phyloP scores from a whole-genome alignment of 1,140 invertebrate species.

The Drosophila littoralis region DNA sequence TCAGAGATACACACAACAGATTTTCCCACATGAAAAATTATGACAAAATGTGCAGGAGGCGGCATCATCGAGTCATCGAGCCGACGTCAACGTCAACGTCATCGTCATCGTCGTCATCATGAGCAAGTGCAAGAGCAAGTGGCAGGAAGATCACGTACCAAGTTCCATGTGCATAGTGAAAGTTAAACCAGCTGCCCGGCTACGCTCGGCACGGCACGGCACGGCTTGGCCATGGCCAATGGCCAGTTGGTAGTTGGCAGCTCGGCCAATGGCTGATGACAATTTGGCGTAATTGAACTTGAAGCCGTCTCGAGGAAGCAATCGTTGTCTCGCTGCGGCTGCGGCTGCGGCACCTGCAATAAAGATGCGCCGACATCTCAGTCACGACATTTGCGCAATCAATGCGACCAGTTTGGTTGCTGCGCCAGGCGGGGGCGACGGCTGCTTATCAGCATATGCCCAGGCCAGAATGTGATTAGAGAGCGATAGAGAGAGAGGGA shows the following conservation, averaged over 20 bases:
- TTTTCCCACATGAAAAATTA: slow-evolving; percentile 76
- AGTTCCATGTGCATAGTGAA: slow-evolving; percentile 42
- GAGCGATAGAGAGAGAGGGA: neutral
- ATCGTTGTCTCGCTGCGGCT: neutral
- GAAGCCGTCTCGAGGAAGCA: slow-evolving; percentile 62
- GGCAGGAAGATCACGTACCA: slow-evolving; percentile 38
- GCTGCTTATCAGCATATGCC: slow-evolving; percentile 14
- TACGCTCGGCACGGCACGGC: slow-evolving; percentile 23
- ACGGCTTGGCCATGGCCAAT: slow-evolving; percentile 12
- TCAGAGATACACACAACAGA: slow-evolving; percentile 32
- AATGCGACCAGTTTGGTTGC: neutral
- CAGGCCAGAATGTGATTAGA: slow-evolving; percentile 28
- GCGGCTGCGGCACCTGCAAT: slow-evolving; percentile 38
- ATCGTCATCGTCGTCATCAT: slow-evolving; percentile 2
- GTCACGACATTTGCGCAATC: slow-evolving; percentile 71
- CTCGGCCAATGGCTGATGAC: slow-evolving; percentile 63
- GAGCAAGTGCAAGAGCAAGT: too few species aligned
- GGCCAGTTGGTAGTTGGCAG: neutral
- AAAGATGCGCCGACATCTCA: slow-evolving; percentile 35
- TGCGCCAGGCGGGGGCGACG: neutral
- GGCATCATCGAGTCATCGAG: slow-evolving; percentile 38
- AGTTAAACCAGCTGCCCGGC: slow-evolving; percentile 26
- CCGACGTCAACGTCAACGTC: slow-evolving; percentile 18
- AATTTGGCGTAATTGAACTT: slow-evolving; percentile 74
- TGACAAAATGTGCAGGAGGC: slow-evolving; percentile 65